phyloP scores from a whole-genome alignment of 2,888 invertebrate genomes.

The Ceratothoa steindachneri region DNA sequence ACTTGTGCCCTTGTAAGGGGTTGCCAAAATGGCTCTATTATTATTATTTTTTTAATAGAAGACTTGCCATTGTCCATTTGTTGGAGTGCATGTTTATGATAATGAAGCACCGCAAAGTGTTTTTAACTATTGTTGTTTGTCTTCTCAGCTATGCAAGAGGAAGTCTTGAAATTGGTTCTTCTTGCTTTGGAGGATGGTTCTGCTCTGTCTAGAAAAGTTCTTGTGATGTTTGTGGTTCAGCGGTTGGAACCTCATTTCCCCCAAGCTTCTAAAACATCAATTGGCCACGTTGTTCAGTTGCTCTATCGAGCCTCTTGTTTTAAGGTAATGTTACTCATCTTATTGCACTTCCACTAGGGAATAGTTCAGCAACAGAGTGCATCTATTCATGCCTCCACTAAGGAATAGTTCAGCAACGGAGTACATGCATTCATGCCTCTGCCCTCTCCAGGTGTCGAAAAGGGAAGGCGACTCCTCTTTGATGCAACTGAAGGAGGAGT shows the following conservation, averaged over 20 bases:
- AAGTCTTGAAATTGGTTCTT: conserved; percentile 88
- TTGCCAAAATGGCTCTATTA: background rate
- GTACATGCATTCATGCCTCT: too few relatives aligned
- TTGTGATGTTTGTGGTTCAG: conserved; percentile 98
- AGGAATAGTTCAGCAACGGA: too few relatives aligned
- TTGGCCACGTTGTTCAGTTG: conserved; percentile 97
- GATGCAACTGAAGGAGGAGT: conserved; percentile 97
- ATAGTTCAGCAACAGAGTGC: too few relatives aligned
- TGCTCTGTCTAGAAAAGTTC: conserved; percentile 82
- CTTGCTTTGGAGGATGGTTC: conserved; percentile 92
- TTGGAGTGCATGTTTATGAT: too few relatives aligned
- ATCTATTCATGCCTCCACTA: too few relatives aligned
- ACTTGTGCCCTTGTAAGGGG: too few relatives aligned
- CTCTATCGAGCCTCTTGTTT: conserved; percentile 97
- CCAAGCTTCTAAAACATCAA: conserved; percentile 96
- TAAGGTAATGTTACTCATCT: conserved; percentile 62
- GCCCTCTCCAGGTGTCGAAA: conserved; percentile 94
- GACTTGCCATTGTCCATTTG: background rate
- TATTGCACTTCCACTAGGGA: background rate
- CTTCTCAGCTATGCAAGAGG: conserved; percentile 88
- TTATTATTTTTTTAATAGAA: background rate
- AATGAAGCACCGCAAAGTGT: too few relatives aligned
- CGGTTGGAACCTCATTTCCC: conserved; percentile 90
- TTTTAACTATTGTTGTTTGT: background rate
- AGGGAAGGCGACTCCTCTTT: conserved; percentile 93